These are phyloP conservation scores for Onychomys torridus DNA, from an alignment of 2,797 vertebrate genomes.

Conservation along the genomic window DNA sequence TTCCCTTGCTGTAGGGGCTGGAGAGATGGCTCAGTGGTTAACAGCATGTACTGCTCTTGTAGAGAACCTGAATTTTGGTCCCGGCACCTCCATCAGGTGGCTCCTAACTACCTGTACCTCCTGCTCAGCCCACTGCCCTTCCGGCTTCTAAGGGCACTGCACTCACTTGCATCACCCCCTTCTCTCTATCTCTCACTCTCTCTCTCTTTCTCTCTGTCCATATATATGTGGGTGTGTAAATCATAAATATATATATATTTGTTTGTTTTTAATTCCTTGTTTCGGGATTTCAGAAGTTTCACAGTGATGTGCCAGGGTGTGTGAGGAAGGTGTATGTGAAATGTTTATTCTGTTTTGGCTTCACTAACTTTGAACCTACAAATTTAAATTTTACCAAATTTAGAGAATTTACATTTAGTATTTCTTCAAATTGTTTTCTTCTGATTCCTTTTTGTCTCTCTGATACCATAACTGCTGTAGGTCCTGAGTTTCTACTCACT, in stretches of 20 bases:
- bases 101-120: background rate
- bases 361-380: background rate
- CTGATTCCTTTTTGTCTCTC: background rate
- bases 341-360: background rate
- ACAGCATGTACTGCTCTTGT: background rate
- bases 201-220: too few species aligned
- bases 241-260: too few species aligned
- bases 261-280: too few species aligned
- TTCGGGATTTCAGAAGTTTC: slow-evolving; percentile 1
- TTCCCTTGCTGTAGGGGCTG: background rate
- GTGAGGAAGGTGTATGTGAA: background rate
- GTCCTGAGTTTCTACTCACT: background rate
- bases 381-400: background rate
- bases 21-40: background rate
- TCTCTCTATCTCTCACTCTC: too few species aligned
- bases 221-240: too few species aligned
- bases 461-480: background rate
- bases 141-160: background rate
- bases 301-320: background rate
- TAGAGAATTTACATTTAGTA: background rate
- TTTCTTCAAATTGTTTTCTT: background rate
- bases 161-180: background rate
- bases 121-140: background rate
- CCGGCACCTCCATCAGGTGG: background rate
- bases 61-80: background rate